Base-by-base conservation (phyloP, 2,797 vertebrate species). In the Catharus ustulatus region DNA sequence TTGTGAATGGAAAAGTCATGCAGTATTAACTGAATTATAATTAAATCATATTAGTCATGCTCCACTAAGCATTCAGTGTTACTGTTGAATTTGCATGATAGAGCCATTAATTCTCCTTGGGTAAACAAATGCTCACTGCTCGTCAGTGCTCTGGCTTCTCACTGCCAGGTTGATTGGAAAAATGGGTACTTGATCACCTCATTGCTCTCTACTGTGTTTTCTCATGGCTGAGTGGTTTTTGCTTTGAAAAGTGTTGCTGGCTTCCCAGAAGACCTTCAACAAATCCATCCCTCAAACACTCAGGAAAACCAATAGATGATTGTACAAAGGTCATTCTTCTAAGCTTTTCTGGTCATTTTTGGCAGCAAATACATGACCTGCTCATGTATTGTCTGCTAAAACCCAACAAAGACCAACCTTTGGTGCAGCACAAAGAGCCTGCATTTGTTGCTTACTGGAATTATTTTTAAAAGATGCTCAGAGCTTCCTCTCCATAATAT, bases 221-320 rank as follows among this genome's bases (percentile, higher is more conserved):
- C 51, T 59, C 67, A 79, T 2, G 4, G n/a, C 30, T 82, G 36
- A 49, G 29, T 58, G 57, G 14, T 55, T 63, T 91, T 69, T 46
- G 38, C 46, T 85, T 84, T 59, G 36, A 78, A 85, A 84, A 91
- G 42, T 62, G 24, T 34, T 38, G 26, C 8, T 81, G 34, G 66
- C 94, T 91, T 93, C 46, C 77, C 71, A 88, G 48, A 87, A 64
- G 51, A 66, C 23, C n/a, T 90, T 90, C 51, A 88, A 64, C 5
- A 71, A 81, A 78, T 75, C 54, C 30, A 63, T 20, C 21, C 15
- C 18, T 9, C 21, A 63, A 77, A 81, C 23, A 58, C 29, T 59
- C 23, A 62, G 86, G 69, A 86, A 88, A 45, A 55, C 23, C 20
- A 72, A 81, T 15, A 78, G 57, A 61, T 36, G 16, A 66, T 34